These are phyloP conservation scores for Drosophila teissieri DNA, from an alignment of 1,140 invertebrate species.

Conservation along the genomic window DNA sequence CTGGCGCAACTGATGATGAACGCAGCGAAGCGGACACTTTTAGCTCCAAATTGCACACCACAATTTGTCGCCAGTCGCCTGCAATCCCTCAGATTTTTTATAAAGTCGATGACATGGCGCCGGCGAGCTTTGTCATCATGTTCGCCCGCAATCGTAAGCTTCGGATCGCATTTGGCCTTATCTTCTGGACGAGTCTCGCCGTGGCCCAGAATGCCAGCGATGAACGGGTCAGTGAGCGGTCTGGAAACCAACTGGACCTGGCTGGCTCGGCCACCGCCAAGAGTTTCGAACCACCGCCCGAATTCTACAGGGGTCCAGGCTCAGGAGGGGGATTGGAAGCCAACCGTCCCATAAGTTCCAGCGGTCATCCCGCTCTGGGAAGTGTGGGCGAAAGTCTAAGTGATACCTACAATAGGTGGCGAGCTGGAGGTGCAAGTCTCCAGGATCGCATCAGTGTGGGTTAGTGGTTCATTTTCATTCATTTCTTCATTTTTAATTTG, in stretches of 20 bases:
- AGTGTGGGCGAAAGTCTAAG: conserved; percentile 60
- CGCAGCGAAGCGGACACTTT: conserved; percentile 72
- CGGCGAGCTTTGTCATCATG: conserved; percentile 64
- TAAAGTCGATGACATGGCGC: conserved; percentile 63
- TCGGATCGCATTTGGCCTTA: conserved; percentile 25
- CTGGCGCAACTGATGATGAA: conserved; percentile 81
- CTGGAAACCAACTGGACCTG: conserved; percentile 44
- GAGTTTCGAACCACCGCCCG: conserved; percentile 68
- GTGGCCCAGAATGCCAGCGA: conserved; percentile 37
- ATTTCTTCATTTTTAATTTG: no score
- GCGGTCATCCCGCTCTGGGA: conserved; percentile 35
- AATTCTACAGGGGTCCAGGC: conserved; percentile 70
- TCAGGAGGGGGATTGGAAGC: conserved; percentile 18
- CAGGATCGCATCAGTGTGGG: conserved; percentile 77
- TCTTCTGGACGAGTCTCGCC: conserved; percentile 20
- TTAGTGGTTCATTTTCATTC: no score
- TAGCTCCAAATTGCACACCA: conserved; percentile 71
- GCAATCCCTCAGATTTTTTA: conserved; percentile 45
- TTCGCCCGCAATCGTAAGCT: conserved; percentile 53
- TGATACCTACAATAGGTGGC: conserved; percentile 70
- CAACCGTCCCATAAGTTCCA: conserved; percentile 15
- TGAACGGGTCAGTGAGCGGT: not conserved
- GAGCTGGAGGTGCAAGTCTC: conserved; percentile 16
- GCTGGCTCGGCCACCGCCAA: conserved; percentile 53
- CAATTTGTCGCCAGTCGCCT: conserved; percentile 68